These are phyloP conservation scores for Cheiracanthium punctorium DNA, from an alignment of 2,888 invertebrate species.

Conservation along the genomic window DNA sequence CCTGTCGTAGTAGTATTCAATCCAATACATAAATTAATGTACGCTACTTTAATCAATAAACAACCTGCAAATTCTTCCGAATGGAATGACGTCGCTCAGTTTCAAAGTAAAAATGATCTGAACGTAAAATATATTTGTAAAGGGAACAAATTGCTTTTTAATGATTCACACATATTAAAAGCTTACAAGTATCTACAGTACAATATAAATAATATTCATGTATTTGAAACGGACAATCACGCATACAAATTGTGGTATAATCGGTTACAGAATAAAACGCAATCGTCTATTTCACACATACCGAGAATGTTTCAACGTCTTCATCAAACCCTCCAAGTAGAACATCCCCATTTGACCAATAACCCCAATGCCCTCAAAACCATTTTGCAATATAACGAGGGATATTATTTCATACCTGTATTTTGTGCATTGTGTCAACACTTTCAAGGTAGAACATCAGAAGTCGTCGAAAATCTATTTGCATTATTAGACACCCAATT, in stretches of 20 bases:
- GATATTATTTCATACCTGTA: neutral
- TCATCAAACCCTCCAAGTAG: neutral
- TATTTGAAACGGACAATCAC: neutral
- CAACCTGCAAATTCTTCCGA: neutral
- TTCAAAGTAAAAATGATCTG: neutral
- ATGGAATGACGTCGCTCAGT: neutral
- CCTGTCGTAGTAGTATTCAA: neutral
- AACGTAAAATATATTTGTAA: neutral
- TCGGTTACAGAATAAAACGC: neutral
- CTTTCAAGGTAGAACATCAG: neutral
- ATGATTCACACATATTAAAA: neutral
- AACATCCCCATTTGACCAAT: neutral
- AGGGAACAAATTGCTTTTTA: neutral
- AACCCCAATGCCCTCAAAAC: neutral
- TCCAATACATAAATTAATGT: neutral
- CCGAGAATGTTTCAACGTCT: neutral
- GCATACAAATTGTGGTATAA: neutral
- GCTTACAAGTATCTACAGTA: neutral
- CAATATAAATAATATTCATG: neutral
- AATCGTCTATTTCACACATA: neutral
- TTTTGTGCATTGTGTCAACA: constrained; percentile 24
- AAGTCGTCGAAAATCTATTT: neutral
- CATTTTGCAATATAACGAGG: neutral
- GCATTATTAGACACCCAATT: neutral
- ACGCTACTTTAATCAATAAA: neutral